Evolutionary conservation across 1,140 invertebrate species (phyloP), one percentile per base, ranked within the genome.

Genomic region (Diuraphis noxia): DNA sequence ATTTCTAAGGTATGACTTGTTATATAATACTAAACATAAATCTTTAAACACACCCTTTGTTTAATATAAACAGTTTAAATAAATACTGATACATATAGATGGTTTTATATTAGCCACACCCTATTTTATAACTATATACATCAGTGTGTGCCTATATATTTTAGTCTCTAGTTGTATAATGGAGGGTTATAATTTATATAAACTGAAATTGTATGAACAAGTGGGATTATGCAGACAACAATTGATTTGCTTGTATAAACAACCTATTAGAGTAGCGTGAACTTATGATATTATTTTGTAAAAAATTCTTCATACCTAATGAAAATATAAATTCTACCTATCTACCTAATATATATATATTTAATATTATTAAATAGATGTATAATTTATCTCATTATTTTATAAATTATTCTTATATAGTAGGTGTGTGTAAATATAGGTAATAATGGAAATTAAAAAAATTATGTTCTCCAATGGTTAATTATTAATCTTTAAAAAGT

Each of bases 161-260:
- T 87, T 56, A 87, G 56, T 38, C 52, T 56, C 38, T 7, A 7
- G 40, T 77, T 43, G 13, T 36, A 77, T 77, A 77, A 89, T 34
- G 9, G 36, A 89, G 21, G 88, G 40, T 72, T 63, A 63, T 63
- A 41, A 77, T 49, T 46, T 63, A 77, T 46, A 79, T 43, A 13
- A 79, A 34, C 79, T 46, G 4, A 8, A 36, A 79, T 13, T 79
- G 72, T 90, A 41, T 90, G 52, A 88, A 89, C 63, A 82, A 87
- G 52, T 88, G 91, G 91, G 49, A 72, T 52, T 38, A 79, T 92
- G n/a, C 46, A 63, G 38, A 89, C 81, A 91, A 43, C 90, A 92
- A 40, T 85, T 92, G 63, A 52, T 72, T 81, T 34, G 49, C 9
- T 87, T 52, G 49, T 87, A 40, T 56, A 40, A 17, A 23, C 52